These are phyloP conservation scores for Oscheius myriophilus DNA, from an alignment of 2,888 invertebrate species.

Conservation along the genomic window DNA sequence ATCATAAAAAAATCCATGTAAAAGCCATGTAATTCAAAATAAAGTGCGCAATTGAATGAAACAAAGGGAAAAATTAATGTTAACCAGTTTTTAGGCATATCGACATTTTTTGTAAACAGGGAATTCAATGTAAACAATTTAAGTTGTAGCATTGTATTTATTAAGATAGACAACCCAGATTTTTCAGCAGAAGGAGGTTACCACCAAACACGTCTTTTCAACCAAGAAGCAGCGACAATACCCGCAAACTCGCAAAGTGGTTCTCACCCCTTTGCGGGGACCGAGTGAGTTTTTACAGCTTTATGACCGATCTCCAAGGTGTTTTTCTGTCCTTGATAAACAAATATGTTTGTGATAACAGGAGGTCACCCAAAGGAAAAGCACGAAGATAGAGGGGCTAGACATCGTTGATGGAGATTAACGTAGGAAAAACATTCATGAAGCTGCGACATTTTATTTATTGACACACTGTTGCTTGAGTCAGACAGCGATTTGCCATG, in stretches of 20 bases:
- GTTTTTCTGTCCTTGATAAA: not conserved
- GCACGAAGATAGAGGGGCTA: too few relatives aligned
- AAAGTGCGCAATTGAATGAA: too few relatives aligned
- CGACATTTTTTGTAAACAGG: not conserved
- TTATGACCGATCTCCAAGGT: not conserved
- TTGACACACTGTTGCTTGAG: conserved; percentile 30
- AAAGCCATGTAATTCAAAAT: too few relatives aligned
- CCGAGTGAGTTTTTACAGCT: conserved; percentile 29
- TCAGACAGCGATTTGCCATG: conserved; percentile 8
- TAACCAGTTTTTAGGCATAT: too few relatives aligned
- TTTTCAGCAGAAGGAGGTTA: conserved; percentile 43
- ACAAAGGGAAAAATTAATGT: too few relatives aligned
- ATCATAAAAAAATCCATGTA: too few relatives aligned
- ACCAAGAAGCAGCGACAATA: conserved; percentile 46
- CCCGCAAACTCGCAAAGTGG: conserved; percentile 51
- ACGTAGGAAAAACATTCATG: conserved; percentile 4
- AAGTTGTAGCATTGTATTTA: too few relatives aligned
- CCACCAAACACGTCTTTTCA: conserved; percentile 49
- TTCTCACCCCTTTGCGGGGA: conserved; percentile 30
- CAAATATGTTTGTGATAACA: conserved; percentile 2
- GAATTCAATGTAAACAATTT: too few relatives aligned
- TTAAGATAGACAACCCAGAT: too few relatives aligned
- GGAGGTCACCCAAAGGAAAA: not conserved
- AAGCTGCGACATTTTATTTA: conserved; percentile 24
- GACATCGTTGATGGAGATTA: too few relatives aligned